phyloP scores from a whole-genome alignment of 2,113 vertebrate genomes.

The Corvus cornix region DNA sequence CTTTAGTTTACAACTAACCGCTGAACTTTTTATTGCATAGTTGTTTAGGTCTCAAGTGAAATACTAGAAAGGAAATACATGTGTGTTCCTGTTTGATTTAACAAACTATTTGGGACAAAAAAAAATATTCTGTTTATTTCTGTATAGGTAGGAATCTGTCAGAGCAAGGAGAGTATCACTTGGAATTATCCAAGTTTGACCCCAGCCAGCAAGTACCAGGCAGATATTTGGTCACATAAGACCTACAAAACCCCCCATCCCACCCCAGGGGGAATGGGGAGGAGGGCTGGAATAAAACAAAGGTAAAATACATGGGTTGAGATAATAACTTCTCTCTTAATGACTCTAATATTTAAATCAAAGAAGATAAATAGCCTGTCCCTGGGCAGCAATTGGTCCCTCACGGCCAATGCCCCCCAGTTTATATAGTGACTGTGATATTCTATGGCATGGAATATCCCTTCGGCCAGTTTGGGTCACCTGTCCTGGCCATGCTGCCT shows the following conservation, averaged over 20 bases:
- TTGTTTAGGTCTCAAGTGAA: not conserved
- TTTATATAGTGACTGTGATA: no score
- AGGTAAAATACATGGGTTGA: not conserved
- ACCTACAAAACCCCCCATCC: no score
- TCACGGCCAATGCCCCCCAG: not conserved
- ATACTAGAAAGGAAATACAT: not conserved
- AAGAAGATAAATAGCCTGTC: not conserved
- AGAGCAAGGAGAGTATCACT: not conserved
- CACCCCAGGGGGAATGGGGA: not conserved
- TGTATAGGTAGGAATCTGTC: not conserved
- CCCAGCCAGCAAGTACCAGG: not conserved
- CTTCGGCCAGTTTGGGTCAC: not conserved
- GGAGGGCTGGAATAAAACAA: not conserved
- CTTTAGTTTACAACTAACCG: not conserved
- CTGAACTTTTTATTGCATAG: not conserved
- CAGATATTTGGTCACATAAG: not conserved
- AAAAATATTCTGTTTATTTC: not conserved
- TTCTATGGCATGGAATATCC: not conserved
- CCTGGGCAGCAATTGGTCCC: not conserved
- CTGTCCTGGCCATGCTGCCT: not conserved
- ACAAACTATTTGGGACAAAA: not conserved
- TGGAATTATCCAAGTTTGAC: rapidly evolving
- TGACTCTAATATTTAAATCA: not conserved
- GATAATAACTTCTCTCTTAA: not conserved
- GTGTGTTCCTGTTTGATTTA: not conserved